phyloP scores from a whole-genome alignment of 2,797 vertebrate genomes.

The Craterocephalus amniculus region DNA sequence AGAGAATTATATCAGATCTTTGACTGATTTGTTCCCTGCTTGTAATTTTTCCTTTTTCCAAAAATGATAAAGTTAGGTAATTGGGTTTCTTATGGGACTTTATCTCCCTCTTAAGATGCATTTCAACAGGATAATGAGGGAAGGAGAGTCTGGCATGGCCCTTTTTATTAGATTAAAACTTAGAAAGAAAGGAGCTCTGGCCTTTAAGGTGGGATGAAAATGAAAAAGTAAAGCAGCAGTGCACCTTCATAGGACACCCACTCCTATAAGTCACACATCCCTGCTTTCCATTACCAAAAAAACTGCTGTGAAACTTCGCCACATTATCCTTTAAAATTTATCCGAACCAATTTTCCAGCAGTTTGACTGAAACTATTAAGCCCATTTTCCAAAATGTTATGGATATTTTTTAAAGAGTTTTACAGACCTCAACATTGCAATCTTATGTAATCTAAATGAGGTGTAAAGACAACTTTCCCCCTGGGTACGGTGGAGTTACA shows the following conservation, averaged over 20 bases:
- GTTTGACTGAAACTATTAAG: constrained; percentile 2
- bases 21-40: not conserved
- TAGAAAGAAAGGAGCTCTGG: constrained; percentile 3
- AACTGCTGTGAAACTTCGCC: not conserved
- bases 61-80: constrained; percentile 16
- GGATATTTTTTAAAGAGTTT: not conserved
- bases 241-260: constrained; percentile 20
- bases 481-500: not conserved
- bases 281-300: constrained; percentile 17
- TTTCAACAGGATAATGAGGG: constrained; percentile 42
- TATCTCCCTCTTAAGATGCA: constrained; percentile 8
- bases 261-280: constrained; percentile 16
- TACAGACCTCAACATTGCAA: not conserved
- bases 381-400: constrained; percentile 1
- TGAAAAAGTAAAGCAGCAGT: constrained; percentile 21
- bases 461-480: constrained; percentile 7
- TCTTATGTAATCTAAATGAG: not conserved
- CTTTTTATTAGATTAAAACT: constrained; percentile 36
- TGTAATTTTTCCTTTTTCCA: constrained; percentile 12
- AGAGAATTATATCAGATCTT: constrained; percentile 1
- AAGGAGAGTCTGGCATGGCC: constrained; percentile 7
- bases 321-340: not conserved
- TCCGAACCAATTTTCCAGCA: not conserved
- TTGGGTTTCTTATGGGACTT: constrained; percentile 28
- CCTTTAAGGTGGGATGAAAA: constrained; percentile 38